Evolutionary conservation across 35 echinoderm and acorn worm species (phyloP), one percentile per base, ranked within the genome.

Genomic region (Hemicentrotus pulcherrimus): DNA sequence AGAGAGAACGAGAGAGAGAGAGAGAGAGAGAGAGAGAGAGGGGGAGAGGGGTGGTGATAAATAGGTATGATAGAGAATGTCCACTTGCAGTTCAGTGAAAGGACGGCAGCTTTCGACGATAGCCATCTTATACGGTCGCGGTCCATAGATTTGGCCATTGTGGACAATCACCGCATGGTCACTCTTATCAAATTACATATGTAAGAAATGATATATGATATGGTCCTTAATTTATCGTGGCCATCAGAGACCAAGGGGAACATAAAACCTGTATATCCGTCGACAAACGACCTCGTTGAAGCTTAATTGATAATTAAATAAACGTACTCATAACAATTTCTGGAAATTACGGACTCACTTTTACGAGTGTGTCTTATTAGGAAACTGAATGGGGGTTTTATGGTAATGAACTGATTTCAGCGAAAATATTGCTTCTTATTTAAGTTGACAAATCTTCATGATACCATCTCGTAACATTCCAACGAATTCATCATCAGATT

Each of bases 151-250:
- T 78, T 78, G 0, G 24, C n/a, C 65, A 78, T 30, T 28, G 28
- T 78, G 65, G 22, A 28, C 19, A 78, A 78, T 78, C 65, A 78
- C 65, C 18, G 65, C 65, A 18, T 78, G 65, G 65, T 78, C 65
- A 78, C 5, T 78, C 65, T 78, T 22, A 78, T 78, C 65, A 78
- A 78, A 78, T 78, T 78, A 78, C 65, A 78, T 55, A 12, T 78
- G 65, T 78, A 78, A 78, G 65, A 28, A n/a, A 78, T 78, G 65
- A 78, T 78, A 78, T 78, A 78, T 78, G 65, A 78, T 78, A 78
- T 78, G 65, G 22, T 78, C 65, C n/a, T 78, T 78, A 28, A 78
- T 78, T 3, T 78, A 78, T 78, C 65, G 28, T 8, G 65, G 65
- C 28, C 22, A 78, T 78, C 65, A 78, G 19, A 6, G 7, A 2